Percentiles rank a stretch among this genome's conserved stretches.
These are phyloP conservation scores for Melanocharis versteri DNA, from an alignment of 2,113 vertebrate genomes.

Conservation along the genomic window DNA sequence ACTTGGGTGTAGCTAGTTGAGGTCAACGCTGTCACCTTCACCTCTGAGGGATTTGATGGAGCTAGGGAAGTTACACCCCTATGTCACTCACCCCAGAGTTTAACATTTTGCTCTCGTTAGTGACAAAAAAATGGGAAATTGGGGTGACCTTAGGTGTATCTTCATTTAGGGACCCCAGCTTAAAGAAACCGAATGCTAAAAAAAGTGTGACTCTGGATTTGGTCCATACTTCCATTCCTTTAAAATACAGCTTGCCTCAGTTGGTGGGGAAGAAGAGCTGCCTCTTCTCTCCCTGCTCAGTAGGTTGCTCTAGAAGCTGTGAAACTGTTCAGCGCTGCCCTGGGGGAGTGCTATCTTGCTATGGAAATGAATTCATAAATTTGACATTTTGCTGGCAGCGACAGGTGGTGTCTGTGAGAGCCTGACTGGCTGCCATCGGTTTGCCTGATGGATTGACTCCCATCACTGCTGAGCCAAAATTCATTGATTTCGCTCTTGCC, in stretches of 20 bases:
- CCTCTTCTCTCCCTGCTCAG: neutral
- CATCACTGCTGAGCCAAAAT: neutral
- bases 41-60: neutral
- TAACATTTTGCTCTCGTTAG: rapidly evolving
- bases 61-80: neutral
- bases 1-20: neutral
- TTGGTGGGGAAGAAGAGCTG: neutral
- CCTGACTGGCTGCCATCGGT: constrained; percentile 23
- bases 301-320: constrained; percentile 26
- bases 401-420: constrained; percentile 17
- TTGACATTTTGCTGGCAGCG: constrained; percentile 56
- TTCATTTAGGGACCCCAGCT: neutral
- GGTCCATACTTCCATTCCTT: neutral
- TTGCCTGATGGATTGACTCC: constrained; percentile 63
- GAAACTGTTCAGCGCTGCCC: neutral
- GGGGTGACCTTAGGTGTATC: neutral
- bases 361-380: constrained; percentile 66
- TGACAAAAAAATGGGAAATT: neutral
- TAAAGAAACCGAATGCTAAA: neutral
- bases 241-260: neutral
- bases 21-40: neutral
- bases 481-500: constrained; percentile 43
- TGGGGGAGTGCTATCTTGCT: constrained; percentile 22
- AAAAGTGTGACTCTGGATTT: neutral
- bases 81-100: too few relatives aligned